Percentiles rank a stretch among this genome's conserved stretches.
Conservation (phyloP, 2,888 invertebrate genomes). For the Sthenelais limicola region DNA sequence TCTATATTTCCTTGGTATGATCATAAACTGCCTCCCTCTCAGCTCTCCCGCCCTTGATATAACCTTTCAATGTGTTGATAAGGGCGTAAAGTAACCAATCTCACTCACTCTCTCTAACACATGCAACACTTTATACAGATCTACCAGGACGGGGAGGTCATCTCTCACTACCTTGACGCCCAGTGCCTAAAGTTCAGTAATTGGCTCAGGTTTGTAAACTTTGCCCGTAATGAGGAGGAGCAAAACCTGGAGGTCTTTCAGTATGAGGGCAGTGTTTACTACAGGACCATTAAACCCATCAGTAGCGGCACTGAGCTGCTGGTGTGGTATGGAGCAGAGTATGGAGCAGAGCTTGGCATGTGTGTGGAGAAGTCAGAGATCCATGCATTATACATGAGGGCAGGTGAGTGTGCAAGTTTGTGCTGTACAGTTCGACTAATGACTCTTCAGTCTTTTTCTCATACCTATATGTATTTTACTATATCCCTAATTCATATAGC, state of each 20-base stretch:
- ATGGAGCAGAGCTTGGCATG: slow-evolving; percentile 69
- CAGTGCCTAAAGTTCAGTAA: slow-evolving; percentile 73
- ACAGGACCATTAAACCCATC: slow-evolving; percentile 66
- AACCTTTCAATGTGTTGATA: no score
- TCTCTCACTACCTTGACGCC: slow-evolving; percentile 73
- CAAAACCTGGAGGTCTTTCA: slow-evolving; percentile 77
- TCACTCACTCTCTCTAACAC: no score
- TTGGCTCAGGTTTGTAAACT: slow-evolving; percentile 78
- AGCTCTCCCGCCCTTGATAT: no score
- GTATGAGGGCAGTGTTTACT: slow-evolving; percentile 75
- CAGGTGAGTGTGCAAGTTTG: background rate
- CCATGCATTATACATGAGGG: background rate
- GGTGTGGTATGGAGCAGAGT: slow-evolving; percentile 73
- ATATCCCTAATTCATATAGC: no score
- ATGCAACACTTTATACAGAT: no score
- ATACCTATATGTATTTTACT: no score
- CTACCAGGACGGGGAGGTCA: slow-evolving; percentile 52
- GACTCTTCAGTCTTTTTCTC: no score
- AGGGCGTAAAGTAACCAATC: no score
- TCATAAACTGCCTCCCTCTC: no score
- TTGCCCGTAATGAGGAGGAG: slow-evolving; percentile 74
- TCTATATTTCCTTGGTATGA: no score
- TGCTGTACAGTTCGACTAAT: background rate
- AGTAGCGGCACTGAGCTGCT: slow-evolving; percentile 71
- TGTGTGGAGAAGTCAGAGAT: background rate